Base-by-base conservation (phyloP, 1,140 invertebrate species). In the Euwallacea similis region DNA sequence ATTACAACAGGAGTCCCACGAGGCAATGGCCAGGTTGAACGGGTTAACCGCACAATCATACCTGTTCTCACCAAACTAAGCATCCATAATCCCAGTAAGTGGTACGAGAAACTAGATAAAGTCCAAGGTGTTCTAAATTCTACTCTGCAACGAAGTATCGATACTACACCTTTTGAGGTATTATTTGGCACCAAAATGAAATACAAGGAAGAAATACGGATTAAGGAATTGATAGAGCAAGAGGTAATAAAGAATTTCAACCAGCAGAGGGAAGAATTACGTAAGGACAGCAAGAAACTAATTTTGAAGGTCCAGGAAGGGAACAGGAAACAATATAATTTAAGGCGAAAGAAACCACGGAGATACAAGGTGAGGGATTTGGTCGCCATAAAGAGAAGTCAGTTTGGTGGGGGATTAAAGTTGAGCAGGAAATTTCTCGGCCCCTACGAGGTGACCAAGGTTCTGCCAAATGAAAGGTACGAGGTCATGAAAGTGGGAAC, bases 21-120 rank as follows among this genome's bases (percentile, higher is more conserved):
- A 66, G 70, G 73, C 8, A 81, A 80, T 55, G 78, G 77, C 2
- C 76, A 81, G 54, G 74, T 79, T 6, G 78, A 81, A 63, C n/a
- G 77, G 15, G 55, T 78, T 3, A 78, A 79, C 72, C 42, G 72
- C 13, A 75, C 65, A 10, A 73, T 81, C 7, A 75, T 77, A 21
- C 73, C 76, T 44, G 61, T 77, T 41, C 60, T 79, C 50, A 74
- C 71, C 13, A 79, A 78, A 73, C 64, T 75, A 13, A 72, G 62
- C n/a, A 16, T 71, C 41, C 69, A 72, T 42, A 61, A 73, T 46
- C 76, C 77, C 21, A 33, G 21, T 4, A 33, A 78, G 56, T 82
- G 81, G 77, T 80, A 78, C 58, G 75, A 76, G 53, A 42, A 79
- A 55, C 70, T 83, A 0, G 61, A 69, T 7, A 65, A 46, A 44